Evolutionary conservation across 2,113 vertebrate genomes (phyloP), one percentile per base, ranked within the genome.

Genomic region (Leptobrachium ailaonicum): DNA sequence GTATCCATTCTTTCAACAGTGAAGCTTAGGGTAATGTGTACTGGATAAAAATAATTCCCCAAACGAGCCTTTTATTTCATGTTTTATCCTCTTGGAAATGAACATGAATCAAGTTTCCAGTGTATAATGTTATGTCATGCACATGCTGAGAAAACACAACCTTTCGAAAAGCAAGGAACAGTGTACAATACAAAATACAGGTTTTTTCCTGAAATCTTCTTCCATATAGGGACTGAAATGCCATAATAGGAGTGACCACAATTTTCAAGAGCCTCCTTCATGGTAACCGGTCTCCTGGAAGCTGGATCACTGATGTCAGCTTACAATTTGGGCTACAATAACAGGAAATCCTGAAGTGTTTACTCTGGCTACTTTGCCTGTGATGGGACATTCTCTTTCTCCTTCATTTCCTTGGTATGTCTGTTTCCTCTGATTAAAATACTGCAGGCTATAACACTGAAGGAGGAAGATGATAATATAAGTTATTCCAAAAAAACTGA

Each of bases 331-430:
- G 87, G 88, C 89, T 91, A 89, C 91, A 94, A 93, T 90, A 92
- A 94, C 93, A 94, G 93, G 93, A 94, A 94, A 89, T 89, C 85
- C 86, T 87, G 82, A 74, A 92, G 87, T 91, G 87, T 93, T 94
- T 93, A 90, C 85, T 88, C 89, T 90, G 93, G 90, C 89, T 89
- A 83, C 54, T 79, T 77, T 75, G 88, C 70, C 83, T 84, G 80
- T 88, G 84, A 85, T 88, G 83, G 87, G 88, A 87, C 78, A 74
- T 68, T 88, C 87, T 90, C 87, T 88, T 90, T 89, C 86, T 82
- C 73, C 80, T 82, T 88, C 62, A 88, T 88, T 92, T 92, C 92
- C 92, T 89, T 83, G 83, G 85, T 87, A 71, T 88, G 86, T 90
- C 90, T 93, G 91, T 87, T 94, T 94, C 91, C 90, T 90, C 86